A percentile compares a stretch with the other conserved stretches of the same genome.
phyloP scores from a whole-genome alignment of 2,797 vertebrate species.

The Micromesistius poutassou region DNA sequence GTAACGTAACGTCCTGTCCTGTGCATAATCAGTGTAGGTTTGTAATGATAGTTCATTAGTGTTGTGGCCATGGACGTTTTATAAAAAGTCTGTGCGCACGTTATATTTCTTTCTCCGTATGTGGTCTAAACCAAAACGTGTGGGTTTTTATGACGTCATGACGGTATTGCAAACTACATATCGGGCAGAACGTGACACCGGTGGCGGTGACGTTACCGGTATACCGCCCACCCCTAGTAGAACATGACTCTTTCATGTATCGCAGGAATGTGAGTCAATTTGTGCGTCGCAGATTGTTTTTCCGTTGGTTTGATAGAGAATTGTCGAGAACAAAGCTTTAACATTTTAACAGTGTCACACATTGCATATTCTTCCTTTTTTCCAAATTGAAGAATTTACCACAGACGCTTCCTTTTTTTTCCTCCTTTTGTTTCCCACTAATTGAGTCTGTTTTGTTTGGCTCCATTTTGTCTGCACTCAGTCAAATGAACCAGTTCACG shows the following conservation, averaged over 20 bases:
- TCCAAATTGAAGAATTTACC: slow-evolving; percentile 13
- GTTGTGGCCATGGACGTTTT: too few relatives aligned
- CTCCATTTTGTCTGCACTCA: slow-evolving; percentile 48
- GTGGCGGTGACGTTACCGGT: too few relatives aligned
- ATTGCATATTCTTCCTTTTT: slow-evolving; percentile 30
- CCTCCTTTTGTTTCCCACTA: background rate
- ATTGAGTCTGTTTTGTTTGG: background rate
- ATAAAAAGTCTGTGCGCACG: too few relatives aligned
- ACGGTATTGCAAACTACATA: too few relatives aligned
- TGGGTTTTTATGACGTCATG: too few relatives aligned
- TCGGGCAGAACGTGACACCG: too few relatives aligned
- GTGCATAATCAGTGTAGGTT: too few relatives aligned
- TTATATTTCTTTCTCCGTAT: too few relatives aligned
- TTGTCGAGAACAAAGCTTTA: slow-evolving; percentile 24
- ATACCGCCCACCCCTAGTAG: too few relatives aligned
- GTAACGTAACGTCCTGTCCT: too few relatives aligned
- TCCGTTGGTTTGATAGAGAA: background rate
- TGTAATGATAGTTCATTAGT: too few relatives aligned
- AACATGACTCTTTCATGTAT: slow-evolving; percentile 33
- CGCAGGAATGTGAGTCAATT: slow-evolving; percentile 9
- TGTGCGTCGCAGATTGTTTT: slow-evolving; percentile 17
- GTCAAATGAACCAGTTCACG: slow-evolving; percentile 92
- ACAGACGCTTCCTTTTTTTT: slow-evolving; percentile 26
- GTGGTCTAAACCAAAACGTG: too few relatives aligned
- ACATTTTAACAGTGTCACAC: slow-evolving; percentile 24